Evolutionary conservation across 2,888 invertebrate species (phyloP).

Genomic region (Caenorhabditis imperialis): DNA sequence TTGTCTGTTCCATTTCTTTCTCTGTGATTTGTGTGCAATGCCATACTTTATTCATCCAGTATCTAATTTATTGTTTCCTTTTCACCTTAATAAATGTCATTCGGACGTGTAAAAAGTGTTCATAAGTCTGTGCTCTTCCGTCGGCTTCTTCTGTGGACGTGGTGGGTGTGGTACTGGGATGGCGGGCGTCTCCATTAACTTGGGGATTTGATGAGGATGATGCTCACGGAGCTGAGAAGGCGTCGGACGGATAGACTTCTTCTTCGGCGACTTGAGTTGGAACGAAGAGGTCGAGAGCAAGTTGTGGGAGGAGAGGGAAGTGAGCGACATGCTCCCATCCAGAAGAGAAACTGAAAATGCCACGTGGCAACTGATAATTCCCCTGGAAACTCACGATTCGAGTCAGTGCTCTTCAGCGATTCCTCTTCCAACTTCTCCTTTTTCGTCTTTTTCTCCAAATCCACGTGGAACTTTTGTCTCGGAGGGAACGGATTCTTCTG

Average conservation of each 20-base stretch:
- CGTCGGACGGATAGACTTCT: neutral
- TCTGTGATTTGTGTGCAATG: conserved; percentile 18
- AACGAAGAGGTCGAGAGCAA: conserved; percentile 15
- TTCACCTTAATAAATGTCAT: too few relatives aligned
- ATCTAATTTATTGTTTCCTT: conserved; percentile 3
- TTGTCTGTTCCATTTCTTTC: neutral
- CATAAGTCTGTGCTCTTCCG: conserved; percentile 37
- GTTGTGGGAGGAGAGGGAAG: conserved; percentile 34
- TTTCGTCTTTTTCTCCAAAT: conserved; percentile 5
- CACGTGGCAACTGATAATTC: neutral
- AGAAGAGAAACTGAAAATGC: conserved; percentile 4
- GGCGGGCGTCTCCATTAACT: neutral
- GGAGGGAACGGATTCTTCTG: conserved; percentile 50
- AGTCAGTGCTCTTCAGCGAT: conserved; percentile 4
- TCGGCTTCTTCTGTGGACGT: neutral
- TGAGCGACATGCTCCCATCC: conserved; percentile 36
- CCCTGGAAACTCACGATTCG: conserved; percentile 1
- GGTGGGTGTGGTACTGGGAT: neutral
- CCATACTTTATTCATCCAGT: conserved; percentile 1
- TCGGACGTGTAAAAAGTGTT: conserved; percentile 36
- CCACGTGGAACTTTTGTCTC: conserved; percentile 13
- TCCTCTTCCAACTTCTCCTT: neutral
- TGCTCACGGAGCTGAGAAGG: conserved; percentile 9
- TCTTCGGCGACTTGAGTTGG: conserved; percentile 24
- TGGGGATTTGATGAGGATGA: neutral